A percentile compares a stretch with the other conserved stretches of the same genome.
Evolutionary conservation across 2,888 invertebrate species (phyloP).

Genomic region (Parnassius orleans): DNA sequence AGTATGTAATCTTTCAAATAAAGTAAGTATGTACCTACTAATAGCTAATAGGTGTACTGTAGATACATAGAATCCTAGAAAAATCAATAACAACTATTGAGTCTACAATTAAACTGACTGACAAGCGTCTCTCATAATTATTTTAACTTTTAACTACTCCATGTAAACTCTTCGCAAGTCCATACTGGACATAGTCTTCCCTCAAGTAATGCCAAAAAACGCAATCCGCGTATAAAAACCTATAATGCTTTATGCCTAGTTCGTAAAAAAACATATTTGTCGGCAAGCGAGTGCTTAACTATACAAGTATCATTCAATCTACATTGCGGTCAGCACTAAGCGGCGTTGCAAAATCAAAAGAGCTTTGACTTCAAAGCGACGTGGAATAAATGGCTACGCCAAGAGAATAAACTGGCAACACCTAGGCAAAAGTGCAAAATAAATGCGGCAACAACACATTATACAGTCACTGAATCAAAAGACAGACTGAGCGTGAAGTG

Average conservation of each 20-base stretch:
- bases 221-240: too few species aligned
- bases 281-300: conserved; percentile 47
- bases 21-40: too few species aligned
- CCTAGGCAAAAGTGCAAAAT: conserved; percentile 72
- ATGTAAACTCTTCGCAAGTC: too few species aligned
- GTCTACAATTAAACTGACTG: too few species aligned
- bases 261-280: conserved; percentile 10
- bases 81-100: too few species aligned
- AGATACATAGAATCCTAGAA: too few species aligned
- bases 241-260: background rate
- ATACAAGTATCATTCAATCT: conserved; percentile 66
- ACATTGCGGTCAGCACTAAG: conserved; percentile 65
- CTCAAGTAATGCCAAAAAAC: too few species aligned
- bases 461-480: conserved; percentile 79
- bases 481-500: conserved; percentile 76
- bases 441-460: conserved; percentile 76
- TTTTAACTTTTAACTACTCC: too few species aligned
- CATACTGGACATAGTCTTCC: too few species aligned
- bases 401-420: conserved; percentile 67
- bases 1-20: too few species aligned
- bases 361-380: conserved; percentile 75
- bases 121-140: too few species aligned
- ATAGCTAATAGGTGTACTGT: too few species aligned
- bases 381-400: conserved; percentile 67
- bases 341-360: conserved; percentile 67